These are phyloP conservation scores for Schlechtendalia chinensis DNA, from an alignment of 1,140 invertebrate genomes.

Conservation along the genomic window DNA sequence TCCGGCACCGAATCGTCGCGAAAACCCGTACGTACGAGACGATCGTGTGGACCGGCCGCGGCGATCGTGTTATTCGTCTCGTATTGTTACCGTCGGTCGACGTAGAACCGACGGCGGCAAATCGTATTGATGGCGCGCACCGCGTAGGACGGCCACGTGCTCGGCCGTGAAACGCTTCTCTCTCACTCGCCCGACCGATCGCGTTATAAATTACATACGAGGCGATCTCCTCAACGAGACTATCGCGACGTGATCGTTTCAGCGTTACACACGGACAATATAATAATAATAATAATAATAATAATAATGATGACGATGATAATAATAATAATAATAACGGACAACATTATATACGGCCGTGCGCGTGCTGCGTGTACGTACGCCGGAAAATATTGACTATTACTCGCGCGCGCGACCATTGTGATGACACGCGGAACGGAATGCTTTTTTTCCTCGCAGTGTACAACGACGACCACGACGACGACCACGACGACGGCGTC, in stretches of 20 bases:
- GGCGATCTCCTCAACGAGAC: neutral
- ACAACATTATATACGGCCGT: neutral
- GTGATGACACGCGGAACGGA: constrained; percentile 43
- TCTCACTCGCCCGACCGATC: too few relatives aligned
- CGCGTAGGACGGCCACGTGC: neutral
- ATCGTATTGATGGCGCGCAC: neutral
- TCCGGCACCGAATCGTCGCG: neutral
- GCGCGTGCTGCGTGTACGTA: neutral
- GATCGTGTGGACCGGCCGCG: neutral
- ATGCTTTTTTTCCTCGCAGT: neutral
- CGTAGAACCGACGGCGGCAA: neutral
- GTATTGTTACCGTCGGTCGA: neutral
- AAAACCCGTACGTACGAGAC: neutral
- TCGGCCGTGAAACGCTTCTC: neutral
- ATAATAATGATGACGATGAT: too few relatives aligned
- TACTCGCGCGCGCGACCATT: neutral
- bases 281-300: neutral
- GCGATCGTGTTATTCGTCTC: neutral
- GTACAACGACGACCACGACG: too few relatives aligned
- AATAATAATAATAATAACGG: too few relatives aligned
- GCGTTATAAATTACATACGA: too few relatives aligned
- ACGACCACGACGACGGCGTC: neutral
- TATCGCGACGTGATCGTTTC: constrained; percentile 24
- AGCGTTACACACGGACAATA: neutral
- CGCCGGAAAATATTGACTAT: neutral